A percentile compares a stretch with the other conserved stretches of the same genome.
phyloP scores from a whole-genome alignment of 2,113 vertebrate species.

The Notiomystis cincta region DNA sequence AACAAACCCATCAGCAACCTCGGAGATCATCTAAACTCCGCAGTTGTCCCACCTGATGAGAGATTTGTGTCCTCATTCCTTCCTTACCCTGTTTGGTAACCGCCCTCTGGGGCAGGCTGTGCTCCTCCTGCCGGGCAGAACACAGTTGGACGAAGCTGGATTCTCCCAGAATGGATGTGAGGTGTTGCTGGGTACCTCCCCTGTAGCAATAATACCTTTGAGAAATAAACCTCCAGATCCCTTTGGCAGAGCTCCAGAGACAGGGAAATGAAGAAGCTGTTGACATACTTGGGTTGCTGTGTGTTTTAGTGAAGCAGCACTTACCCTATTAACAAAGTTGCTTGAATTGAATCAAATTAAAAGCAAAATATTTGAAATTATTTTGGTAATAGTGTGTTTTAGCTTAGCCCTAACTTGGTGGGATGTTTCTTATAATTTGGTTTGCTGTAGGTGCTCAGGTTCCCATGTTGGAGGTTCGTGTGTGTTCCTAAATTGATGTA shows the following conservation, averaged over 20 bases:
- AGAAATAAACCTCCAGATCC: conserved; percentile 82
- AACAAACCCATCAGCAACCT: neutral
- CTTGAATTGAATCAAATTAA: neutral
- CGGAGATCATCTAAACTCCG: accelerated
- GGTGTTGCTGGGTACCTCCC: neutral
- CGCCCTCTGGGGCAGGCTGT: neutral
- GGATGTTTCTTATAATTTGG: neutral
- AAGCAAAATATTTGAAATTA: neutral
- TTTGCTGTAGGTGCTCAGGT: neutral
- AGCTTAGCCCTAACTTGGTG: neutral
- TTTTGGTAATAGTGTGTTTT: neutral
- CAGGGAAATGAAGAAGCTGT: neutral
- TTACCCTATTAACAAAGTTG: neutral
- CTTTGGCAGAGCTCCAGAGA: neutral
- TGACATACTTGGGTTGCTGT: neutral
- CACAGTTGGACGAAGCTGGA: neutral
- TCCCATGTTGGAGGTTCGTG: accelerated
- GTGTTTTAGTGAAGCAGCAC: neutral
- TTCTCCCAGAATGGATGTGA: neutral
- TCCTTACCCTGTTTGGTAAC: neutral
- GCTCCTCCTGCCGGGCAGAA: neutral
- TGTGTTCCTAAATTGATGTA: neutral
- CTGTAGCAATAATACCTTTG: neutral
- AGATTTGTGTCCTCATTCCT: neutral
- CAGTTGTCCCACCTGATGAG: neutral